Conservation (phyloP, 2,113 vertebrate genomes). For the Sebastes fasciatus region DNA sequence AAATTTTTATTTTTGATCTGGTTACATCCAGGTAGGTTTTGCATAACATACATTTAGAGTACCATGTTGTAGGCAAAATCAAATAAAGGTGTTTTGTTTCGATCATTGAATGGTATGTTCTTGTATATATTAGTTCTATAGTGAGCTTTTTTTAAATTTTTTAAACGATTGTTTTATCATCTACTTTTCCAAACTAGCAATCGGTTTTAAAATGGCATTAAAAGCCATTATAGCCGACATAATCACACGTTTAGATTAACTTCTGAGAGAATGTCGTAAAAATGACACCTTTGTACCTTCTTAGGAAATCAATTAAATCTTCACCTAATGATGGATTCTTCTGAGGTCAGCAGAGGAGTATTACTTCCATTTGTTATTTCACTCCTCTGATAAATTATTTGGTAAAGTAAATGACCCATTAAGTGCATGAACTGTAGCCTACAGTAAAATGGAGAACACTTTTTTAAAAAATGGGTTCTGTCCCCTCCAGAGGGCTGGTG, state of each 20-base stretch:
- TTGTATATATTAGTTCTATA: background rate
- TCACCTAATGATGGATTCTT: constrained; percentile 18
- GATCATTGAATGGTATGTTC: background rate
- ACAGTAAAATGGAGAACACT: constrained; percentile 16
- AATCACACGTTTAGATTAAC: background rate
- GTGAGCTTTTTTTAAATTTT: background rate
- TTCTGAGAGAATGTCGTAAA: constrained; percentile 1
- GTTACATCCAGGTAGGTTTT: background rate
- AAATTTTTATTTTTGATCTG: too few species aligned
- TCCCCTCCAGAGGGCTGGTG: constrained; percentile 27
- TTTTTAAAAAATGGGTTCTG: constrained; percentile 41
- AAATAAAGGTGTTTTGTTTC: background rate
- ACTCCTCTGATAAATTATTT: constrained; percentile 38
- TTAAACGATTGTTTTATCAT: background rate
- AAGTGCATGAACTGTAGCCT: constrained; percentile 25
- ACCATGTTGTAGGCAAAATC: background rate
- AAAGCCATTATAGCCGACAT: background rate
- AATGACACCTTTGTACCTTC: background rate
- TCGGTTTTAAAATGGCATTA: background rate
- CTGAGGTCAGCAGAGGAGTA: constrained; percentile 1
- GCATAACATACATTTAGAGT: too few species aligned
- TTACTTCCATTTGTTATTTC: constrained; percentile 48
- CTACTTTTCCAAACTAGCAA: background rate
- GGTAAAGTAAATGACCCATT: constrained; percentile 56
- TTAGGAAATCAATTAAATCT: constrained; percentile 46